These are phyloP conservation scores for Drosophila orena DNA, from an alignment of 1,140 invertebrate species.

Conservation along the genomic window DNA sequence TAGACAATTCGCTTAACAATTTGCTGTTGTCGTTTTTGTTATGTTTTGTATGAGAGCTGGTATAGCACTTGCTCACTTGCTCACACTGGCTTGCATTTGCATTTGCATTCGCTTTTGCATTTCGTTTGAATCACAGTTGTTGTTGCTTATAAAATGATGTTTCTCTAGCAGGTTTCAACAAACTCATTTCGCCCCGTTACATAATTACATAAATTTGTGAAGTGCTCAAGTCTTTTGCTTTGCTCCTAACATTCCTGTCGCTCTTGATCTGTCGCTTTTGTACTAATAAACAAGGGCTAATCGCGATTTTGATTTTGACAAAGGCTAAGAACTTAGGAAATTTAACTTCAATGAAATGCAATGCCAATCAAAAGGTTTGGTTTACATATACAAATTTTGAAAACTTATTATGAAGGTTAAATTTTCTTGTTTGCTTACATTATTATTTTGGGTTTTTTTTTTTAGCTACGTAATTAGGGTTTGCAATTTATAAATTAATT, in stretches of 20 bases:
- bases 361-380: constrained; percentile 50
- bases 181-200: constrained; percentile 43
- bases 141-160: constrained; percentile 83
- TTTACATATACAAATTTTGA: constrained; percentile 58
- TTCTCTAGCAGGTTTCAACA: constrained; percentile 60
- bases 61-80: constrained; percentile 25
- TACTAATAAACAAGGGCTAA: constrained; percentile 47
- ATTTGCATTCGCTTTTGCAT: constrained; percentile 52
- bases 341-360: constrained; percentile 56
- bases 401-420: constrained; percentile 56
- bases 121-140: constrained; percentile 81
- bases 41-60: constrained; percentile 43
- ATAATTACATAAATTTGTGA: constrained; percentile 61
- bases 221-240: constrained; percentile 77
- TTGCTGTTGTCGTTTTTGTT: constrained; percentile 50
- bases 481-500: constrained; percentile 52
- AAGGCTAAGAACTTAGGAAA: constrained; percentile 46
- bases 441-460: constrained; percentile 18
- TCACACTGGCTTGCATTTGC: constrained; percentile 52
- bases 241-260: constrained; percentile 38
- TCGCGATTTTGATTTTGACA: constrained; percentile 35
- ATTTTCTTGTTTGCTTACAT: constrained; percentile 37
- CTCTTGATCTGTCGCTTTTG: constrained; percentile 18
- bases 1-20: constrained; percentile 81
- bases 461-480: constrained; percentile 62